Conservation (phyloP, 2,888 invertebrate genomes). For the Scaptomyza parva region DNA sequence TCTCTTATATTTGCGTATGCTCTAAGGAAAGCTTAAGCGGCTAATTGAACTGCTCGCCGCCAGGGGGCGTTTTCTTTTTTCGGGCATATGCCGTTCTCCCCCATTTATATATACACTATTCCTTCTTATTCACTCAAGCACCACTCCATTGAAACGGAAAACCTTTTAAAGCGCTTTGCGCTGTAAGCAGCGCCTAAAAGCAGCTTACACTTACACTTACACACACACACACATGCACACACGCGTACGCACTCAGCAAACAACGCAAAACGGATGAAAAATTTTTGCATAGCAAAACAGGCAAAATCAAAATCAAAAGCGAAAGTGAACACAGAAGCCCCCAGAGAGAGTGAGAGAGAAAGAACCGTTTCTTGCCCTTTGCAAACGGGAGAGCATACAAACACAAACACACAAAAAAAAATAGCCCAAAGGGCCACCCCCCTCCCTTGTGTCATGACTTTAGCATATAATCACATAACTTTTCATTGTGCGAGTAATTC, state of each 20-base stretch:
- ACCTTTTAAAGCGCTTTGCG: conserved; percentile 75
- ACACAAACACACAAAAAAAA: background rate
- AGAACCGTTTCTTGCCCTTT: conserved; percentile 37
- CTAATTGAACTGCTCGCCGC: conserved; percentile 54
- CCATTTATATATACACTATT: no score
- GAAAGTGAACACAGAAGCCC: conserved; percentile 39
- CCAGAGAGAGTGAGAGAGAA: conserved; percentile 23
- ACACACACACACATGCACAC: conserved; percentile 20
- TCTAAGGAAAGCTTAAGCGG: conserved; percentile 8
- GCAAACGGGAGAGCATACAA: no score
- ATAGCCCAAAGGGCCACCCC: conserved; percentile 19
- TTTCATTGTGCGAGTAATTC: conserved; percentile 56
- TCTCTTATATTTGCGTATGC: background rate
- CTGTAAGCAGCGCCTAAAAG: conserved; percentile 75
- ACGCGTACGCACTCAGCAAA: conserved; percentile 36
- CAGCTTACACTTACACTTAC: conserved; percentile 64
- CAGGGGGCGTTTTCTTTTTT: conserved; percentile 18
- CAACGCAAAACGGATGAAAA: conserved; percentile 37
- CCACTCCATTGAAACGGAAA: conserved; percentile 43
- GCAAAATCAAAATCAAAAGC: conserved; percentile 22
- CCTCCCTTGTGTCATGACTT: background rate
- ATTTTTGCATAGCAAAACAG: conserved; percentile 51
- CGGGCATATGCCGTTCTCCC: conserved; percentile 34
- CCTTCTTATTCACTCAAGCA: background rate
- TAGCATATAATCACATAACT: conserved; percentile 59